Conservation (phyloP, 2,888 invertebrate species). For the Lymantria monacha region DNA sequence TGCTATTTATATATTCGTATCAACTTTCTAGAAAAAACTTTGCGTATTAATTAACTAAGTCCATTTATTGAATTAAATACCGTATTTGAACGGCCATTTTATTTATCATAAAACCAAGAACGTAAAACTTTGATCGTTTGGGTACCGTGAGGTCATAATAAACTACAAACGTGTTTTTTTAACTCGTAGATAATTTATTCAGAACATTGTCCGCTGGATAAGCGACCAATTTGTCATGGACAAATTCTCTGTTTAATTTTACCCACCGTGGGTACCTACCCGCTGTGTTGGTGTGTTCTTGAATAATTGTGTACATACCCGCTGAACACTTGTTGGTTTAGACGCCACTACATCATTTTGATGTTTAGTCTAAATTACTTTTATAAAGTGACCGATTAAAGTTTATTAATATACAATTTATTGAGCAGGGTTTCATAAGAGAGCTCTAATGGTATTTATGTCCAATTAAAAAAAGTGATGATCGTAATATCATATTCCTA, state of each 20-base stretch:
- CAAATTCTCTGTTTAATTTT: constrained; percentile 61
- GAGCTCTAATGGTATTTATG: too few species aligned
- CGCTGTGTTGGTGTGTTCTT: constrained; percentile 36
- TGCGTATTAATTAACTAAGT: too few species aligned
- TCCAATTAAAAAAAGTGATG: too few species aligned
- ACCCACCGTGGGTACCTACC: constrained; percentile 37
- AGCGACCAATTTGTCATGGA: constrained; percentile 67
- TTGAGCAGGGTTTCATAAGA: too few species aligned
- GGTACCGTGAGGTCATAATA: constrained; percentile 22
- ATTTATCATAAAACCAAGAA: constrained; percentile 2
- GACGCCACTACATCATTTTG: constrained; percentile 26
- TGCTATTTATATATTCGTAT: too few species aligned
- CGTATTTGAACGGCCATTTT: too few species aligned
- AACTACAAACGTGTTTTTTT: constrained; percentile 36
- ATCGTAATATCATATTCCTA: too few species aligned
- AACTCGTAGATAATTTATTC: constrained; percentile 59
- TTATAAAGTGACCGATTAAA: constrained; percentile 16
- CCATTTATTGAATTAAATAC: too few species aligned
- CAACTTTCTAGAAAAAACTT: too few species aligned
- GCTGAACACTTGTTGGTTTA: constrained; percentile 18
- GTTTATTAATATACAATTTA: too few species aligned
- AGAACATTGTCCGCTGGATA: constrained; percentile 52
- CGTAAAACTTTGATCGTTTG: constrained; percentile 11
- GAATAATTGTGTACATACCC: constrained; percentile 35
- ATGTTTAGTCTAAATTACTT: constrained; percentile 31